Conservation (phyloP, 1,140 invertebrate genomes). For the Drosophila nasuta region DNA sequence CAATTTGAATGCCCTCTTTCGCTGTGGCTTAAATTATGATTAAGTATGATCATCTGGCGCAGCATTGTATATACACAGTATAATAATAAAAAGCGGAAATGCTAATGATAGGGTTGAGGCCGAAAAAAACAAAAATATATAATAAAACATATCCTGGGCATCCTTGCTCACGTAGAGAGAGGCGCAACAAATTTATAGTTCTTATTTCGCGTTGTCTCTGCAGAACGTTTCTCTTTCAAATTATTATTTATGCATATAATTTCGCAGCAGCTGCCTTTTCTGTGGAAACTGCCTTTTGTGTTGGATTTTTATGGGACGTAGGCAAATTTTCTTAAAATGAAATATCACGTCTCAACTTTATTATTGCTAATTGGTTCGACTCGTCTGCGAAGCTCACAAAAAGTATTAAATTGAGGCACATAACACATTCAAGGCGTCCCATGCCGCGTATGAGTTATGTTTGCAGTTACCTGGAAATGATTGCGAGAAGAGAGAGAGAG, state of each 20-base stretch:
- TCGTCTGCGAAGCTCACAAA: neutral
- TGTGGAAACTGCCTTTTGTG: constrained; percentile 50
- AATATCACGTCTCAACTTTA: constrained; percentile 83
- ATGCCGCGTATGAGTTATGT: constrained; percentile 79
- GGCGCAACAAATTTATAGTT: constrained; percentile 71
- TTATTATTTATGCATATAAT: constrained; percentile 84
- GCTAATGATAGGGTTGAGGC: constrained; percentile 80
- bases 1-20: constrained; percentile 60
- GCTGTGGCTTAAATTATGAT: constrained; percentile 79
- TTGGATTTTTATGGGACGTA: constrained; percentile 55
- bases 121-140: neutral
- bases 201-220: constrained; percentile 48
- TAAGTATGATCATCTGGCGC: constrained; percentile 81
- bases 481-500: neutral
- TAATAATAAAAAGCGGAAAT: constrained; percentile 84
- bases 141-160: constrained; percentile 56
- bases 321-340: constrained; percentile 80
- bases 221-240: constrained; percentile 38
- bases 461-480: constrained; percentile 65
- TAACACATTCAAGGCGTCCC: constrained; percentile 23
- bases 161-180: constrained; percentile 59
- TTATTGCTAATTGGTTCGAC: constrained; percentile 77
- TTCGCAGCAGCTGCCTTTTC: constrained; percentile 72
- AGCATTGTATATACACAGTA: constrained; percentile 39
- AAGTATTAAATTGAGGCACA: constrained; percentile 50